A percentile compares a stretch with the other conserved stretches of the same genome.
Evolutionary conservation across 2,888 invertebrate genomes (phyloP).

Genomic region (Yponomeuta evonymella): DNA sequence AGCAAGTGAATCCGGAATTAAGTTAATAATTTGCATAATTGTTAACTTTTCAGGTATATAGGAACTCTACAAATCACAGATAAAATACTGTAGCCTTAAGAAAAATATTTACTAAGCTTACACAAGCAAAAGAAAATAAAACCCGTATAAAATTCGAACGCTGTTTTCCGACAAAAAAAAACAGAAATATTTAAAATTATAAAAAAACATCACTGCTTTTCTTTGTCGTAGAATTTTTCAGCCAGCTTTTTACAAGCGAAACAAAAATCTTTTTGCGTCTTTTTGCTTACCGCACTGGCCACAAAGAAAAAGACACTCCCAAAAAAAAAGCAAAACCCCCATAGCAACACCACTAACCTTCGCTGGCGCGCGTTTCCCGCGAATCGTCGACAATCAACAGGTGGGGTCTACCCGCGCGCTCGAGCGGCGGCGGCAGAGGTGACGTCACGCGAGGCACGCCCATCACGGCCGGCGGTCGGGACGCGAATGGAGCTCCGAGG

Average conservation of each 20-base stretch:
- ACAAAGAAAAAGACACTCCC: not conserved
- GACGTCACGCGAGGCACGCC: conserved; percentile 58
- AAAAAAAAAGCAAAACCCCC: conserved; percentile 15
- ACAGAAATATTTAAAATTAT: too few species aligned
- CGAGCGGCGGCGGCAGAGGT: conserved; percentile 49
- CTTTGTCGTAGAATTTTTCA: not conserved
- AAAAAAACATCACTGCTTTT: too few species aligned
- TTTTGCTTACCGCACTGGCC: not conserved
- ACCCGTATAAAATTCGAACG: too few species aligned
- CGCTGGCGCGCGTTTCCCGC: conserved; percentile 52
- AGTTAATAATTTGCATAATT: too few species aligned
- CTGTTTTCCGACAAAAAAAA: too few species aligned
- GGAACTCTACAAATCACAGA: too few species aligned
- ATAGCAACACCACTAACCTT: conserved; percentile 48
- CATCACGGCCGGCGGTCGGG: conserved; percentile 66
- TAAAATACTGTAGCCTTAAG: too few species aligned
- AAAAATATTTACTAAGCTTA: too few species aligned
- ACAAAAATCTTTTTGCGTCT: not conserved
- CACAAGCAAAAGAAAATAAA: too few species aligned
- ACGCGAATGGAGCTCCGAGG: conserved; percentile 53
- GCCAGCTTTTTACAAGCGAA: not conserved
- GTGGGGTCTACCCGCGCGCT: conserved; percentile 57
- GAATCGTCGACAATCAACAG: conserved; percentile 72
- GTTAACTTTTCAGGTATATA: too few species aligned
- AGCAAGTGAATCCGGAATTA: too few species aligned